phyloP scores from a whole-genome alignment of 1,140 invertebrate species.

The Cherax quadricarinatus region DNA sequence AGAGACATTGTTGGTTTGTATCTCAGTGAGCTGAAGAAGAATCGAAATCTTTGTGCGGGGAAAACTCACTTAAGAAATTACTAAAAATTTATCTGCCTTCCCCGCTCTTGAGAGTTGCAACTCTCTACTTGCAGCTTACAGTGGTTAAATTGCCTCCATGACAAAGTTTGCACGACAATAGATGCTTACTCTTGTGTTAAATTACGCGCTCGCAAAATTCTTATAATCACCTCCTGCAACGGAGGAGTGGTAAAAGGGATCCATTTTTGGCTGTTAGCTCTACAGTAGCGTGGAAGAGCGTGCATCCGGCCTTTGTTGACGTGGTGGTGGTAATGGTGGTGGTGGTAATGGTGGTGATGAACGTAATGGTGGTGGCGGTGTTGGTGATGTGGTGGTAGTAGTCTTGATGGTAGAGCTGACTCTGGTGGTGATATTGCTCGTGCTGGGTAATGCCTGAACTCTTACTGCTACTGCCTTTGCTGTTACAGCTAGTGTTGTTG shows the following conservation, averaged over 20 bases:
- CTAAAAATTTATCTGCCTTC: neutral
- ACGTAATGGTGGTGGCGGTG: neutral
- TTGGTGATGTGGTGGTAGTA: neutral
- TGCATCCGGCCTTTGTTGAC: neutral
- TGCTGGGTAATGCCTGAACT: no score
- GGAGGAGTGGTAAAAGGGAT: neutral
- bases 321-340: neutral
- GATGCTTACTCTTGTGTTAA: slow-evolving; percentile 2
- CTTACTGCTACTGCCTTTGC: no score
- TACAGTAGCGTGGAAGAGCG: neutral
- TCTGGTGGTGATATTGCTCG: no score
- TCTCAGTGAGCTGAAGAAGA: no score
- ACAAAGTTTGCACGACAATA: neutral
- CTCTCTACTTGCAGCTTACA: neutral
- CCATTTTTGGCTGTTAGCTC: neutral
- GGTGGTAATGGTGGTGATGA: neutral
- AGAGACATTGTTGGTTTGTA: no score
- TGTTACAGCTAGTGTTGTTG: no score
- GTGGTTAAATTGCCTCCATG: neutral
- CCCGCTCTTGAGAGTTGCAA: no score
- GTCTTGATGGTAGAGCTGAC: no score
- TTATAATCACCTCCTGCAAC: neutral
- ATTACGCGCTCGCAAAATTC: neutral
- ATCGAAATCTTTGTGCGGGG: no score
- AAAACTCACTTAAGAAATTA: neutral